Base-by-base conservation (phyloP, 2,113 vertebrate species). In the Rhadina sibilatrix region DNA sequence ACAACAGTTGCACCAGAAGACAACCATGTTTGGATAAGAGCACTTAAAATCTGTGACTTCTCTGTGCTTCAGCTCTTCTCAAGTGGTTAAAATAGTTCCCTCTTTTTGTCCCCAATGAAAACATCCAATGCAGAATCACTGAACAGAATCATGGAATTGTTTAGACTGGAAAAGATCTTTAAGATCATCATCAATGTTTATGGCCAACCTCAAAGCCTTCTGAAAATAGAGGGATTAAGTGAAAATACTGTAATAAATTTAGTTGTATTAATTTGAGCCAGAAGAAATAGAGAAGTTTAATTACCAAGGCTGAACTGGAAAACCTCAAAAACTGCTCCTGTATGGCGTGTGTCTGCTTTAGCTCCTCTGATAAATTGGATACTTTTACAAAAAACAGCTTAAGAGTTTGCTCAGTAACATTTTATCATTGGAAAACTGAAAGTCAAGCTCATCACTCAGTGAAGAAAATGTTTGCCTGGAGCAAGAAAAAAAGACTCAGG, bases 211-310 rank as follows among this genome's bases (percentile, higher is more conserved):
- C 38, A 95, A 93, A 96, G 53, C 49, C 53, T 79, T 89, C 77
- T 92, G 85, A 93, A 96, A 95, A 89, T 9, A 91, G 70, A 92
- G 12, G 60, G 54, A 89, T 96, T 94, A 93, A 87, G 56, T 86
- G 53, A 94, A 95, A 96, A 95, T 71, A 56, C 40, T 63, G n/a
- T 81, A 23, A 79, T 95, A 78, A 92, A 94, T 83, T 83, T 59
- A 76, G 65, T 59, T 89, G 46, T 53, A 80, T 61, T 87, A 54
- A 76, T 92, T 80, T 89, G 65, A 88, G 68, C 53, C 76, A 96
- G 79, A 91, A 91, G 71, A 93, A 94, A 92, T 70, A 57, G n/a
- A 65, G 56, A 83, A 59, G 9, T 61, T 94, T 93, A 88, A 92
- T 90, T 81, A 90, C 44, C 27, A 35, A 16, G 37, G 40, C 44